Evolutionary conservation across 2,888 invertebrate genomes (phyloP).

Genomic region (Caenorhabditis japonica): DNA sequence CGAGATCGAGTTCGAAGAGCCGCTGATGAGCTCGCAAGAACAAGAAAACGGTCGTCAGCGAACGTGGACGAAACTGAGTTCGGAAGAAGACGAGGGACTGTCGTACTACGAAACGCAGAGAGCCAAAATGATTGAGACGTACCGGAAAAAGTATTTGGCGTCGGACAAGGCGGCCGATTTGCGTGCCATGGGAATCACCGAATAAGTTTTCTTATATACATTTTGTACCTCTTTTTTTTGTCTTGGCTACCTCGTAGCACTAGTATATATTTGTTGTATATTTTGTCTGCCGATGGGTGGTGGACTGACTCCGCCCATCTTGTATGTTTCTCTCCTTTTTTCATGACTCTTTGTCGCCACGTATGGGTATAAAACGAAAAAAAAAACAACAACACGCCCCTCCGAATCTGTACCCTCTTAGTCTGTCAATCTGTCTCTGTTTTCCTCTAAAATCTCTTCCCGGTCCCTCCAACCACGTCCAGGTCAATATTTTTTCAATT

Average conservation of each 20-base stretch:
- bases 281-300: not conserved
- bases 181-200: constrained; percentile 47
- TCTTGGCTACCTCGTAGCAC: not conserved
- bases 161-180: constrained; percentile 58
- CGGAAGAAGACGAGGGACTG: constrained; percentile 22
- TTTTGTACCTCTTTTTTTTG: not conserved
- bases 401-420: no score
- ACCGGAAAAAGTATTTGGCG: constrained; percentile 56
- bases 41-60: constrained; percentile 21
- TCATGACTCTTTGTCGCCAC: constrained; percentile 12
- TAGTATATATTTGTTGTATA: no score
- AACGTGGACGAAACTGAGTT: constrained; percentile 38
- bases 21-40: constrained; percentile 15
- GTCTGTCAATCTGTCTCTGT: no score
- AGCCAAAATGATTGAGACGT: constrained; percentile 60
- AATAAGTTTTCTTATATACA: constrained; percentile 8
- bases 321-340: constrained; percentile 16
- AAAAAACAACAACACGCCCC: no score
- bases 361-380: constrained; percentile 43
- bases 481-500: no score
- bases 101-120: constrained; percentile 50
- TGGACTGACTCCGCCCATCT: not conserved
- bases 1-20: constrained; percentile 47
- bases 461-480: no score
- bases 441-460: no score